phyloP scores from a whole-genome alignment of 2,113 vertebrate genomes.

The Corythaeola cristata region DNA sequence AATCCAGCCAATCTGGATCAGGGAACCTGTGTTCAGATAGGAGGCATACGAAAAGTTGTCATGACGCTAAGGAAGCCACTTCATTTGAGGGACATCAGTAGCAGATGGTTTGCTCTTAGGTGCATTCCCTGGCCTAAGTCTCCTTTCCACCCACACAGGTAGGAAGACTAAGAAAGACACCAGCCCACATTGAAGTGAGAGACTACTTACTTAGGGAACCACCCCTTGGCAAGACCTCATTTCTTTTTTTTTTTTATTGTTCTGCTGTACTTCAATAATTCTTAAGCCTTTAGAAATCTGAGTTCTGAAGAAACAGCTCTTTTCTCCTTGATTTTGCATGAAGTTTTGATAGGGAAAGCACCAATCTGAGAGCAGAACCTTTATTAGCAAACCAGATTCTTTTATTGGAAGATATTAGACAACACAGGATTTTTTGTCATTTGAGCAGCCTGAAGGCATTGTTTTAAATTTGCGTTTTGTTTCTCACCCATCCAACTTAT shows the following conservation, averaged over 20 bases:
- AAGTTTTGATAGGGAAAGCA: not conserved
- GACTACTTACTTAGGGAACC: not conserved
- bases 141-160: not conserved
- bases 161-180: not conserved
- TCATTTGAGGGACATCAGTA: not conserved
- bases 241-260: not conserved
- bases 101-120: not conserved
- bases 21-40: not conserved
- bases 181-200: not conserved
- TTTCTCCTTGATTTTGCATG: not conserved
- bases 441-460: not conserved
- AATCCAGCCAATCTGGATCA: slow-evolving; percentile 6
- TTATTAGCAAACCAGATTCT: not conserved
- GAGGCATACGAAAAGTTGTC: not conserved
- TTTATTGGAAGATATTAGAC: not conserved
- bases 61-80: not conserved
- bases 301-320: not conserved
- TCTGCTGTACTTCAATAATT: not conserved
- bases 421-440: not conserved
- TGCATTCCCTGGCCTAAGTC: not conserved
- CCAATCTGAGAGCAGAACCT: not conserved
- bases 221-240: slow-evolving; percentile 13
- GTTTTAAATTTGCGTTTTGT: not conserved
- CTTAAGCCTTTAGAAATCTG: not conserved
- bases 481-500: not conserved